Evolutionary conservation across 2,113 vertebrate genomes (phyloP), one percentile per base, ranked within the genome.

Genomic region (Climacteris rufus): DNA sequence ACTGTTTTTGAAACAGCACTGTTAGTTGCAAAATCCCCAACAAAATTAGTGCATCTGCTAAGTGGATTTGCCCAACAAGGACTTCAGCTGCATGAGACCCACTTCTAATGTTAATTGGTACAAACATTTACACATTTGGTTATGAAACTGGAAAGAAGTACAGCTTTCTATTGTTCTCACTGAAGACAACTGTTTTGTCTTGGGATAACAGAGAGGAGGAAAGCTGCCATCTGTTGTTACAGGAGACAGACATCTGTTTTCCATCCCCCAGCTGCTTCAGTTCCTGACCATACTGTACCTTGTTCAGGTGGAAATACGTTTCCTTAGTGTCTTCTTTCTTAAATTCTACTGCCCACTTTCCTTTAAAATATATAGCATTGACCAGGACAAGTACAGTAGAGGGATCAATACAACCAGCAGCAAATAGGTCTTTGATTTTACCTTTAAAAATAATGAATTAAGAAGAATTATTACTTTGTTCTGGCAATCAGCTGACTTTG

Each of bases 351-450:
- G 88, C 96, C 99, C 99, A 99, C 57, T 98, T 98, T 89, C 99
- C 99, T 97, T 99, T 99, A 96, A 99, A 99, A 97, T 99, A 99
- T 76, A 99, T 98, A 50, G 98, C 99, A 57, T 99, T 99, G 92
- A 99, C 98, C 66, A 99, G 91, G 84, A 98, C 98, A 90, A 99
- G 87, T 35, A 98, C 96, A 6, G 98, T 98, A 78, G 97, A 97
- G 11, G 92, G 9, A 28, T 89, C 97, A 66, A 99, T 97, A 22
- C 97, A 97, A 40, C 97, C 98, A 53, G 96, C 78, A 90, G 97
- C 97, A 89, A 99, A 98, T 15, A 99, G 95, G 33, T 99, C 98
- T 95, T 98, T 98, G 81, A 99, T 98, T 98, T 99, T 99, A 94
- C 98, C 99, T 99, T 93, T 66, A 68, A 96, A 87, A 56, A 92